Conservation (phyloP, 2,888 invertebrate genomes). For the Calliopum simillimum region DNA sequence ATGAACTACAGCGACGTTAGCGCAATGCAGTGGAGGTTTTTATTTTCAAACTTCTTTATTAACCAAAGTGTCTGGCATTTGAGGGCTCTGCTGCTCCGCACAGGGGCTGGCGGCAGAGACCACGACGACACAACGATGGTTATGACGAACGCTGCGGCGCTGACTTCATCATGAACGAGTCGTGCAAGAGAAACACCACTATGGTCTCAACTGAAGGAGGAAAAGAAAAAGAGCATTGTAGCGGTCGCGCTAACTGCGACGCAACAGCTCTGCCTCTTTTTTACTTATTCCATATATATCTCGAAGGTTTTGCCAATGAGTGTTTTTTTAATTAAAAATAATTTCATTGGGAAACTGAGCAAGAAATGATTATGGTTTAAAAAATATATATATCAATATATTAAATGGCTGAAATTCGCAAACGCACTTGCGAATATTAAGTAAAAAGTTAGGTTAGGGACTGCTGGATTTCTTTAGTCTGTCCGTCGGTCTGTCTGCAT, state of each 20-base stretch:
- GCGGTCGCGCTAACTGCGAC: conserved; percentile 15
- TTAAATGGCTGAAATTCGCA: too few species aligned
- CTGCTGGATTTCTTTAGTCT: conserved; percentile 29
- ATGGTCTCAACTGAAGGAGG: conserved; percentile 15
- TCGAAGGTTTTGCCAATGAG: conserved; percentile 40
- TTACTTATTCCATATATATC: conserved; percentile 44
- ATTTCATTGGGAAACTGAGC: too few species aligned
- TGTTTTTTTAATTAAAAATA: background rate
- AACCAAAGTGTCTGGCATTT: conserved; percentile 23
- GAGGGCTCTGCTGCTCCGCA: background rate
- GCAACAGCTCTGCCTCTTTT: conserved; percentile 34
- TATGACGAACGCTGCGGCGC: conserved; percentile 1
- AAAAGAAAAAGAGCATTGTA: conserved; percentile 40
- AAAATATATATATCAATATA: too few species aligned
- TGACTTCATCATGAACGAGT: conserved; percentile 34
- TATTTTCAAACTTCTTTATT: background rate
- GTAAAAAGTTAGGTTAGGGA: conserved; percentile 42
- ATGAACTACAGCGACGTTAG: background rate
- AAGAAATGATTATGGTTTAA: too few species aligned
- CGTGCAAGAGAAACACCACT: conserved; percentile 33
- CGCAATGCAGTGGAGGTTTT: conserved; percentile 17
- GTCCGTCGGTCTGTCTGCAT: conserved; percentile 1
- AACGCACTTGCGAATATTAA: background rate
- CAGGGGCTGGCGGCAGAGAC: background rate
- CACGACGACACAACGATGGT: conserved; percentile 18